These are phyloP conservation scores for Clusia tigrina DNA, from an alignment of 2,888 invertebrate genomes.

Conservation along the genomic window DNA sequence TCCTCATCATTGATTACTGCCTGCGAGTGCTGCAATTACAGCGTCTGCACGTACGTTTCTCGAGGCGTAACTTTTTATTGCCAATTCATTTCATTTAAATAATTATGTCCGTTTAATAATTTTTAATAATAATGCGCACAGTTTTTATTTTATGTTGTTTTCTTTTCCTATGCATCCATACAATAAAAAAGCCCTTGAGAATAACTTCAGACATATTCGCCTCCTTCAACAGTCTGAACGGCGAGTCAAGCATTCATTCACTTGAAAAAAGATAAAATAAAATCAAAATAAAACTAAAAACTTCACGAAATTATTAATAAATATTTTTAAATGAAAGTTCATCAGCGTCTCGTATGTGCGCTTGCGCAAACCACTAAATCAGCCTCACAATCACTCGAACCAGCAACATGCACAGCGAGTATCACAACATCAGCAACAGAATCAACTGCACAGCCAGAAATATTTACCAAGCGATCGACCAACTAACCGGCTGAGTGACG, in stretches of 20 bases:
- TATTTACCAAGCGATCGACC: not conserved
- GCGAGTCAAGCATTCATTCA: no score
- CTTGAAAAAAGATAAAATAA: no score
- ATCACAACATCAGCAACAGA: not conserved
- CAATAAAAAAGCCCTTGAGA: not conserved
- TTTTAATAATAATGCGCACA: slow-evolving; percentile 52
- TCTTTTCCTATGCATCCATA: no score
- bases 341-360: slow-evolving; percentile 2
- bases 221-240: not conserved
- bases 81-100: slow-evolving; percentile 53
- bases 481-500: not conserved
- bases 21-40: no score
- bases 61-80: slow-evolving; percentile 42
- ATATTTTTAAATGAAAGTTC: not conserved
- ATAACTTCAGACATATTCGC: not conserved
- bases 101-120: slow-evolving; percentile 55
- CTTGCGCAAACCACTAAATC: not conserved
- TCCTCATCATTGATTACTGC: no score
- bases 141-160: no score
- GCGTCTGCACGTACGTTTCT: slow-evolving; percentile 3
- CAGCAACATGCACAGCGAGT: not conserved
- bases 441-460: not conserved
- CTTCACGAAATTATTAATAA: not conserved
- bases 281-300: no score
- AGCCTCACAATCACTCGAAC: not conserved